These are phyloP conservation scores for Cydia amplana DNA, from an alignment of 1,140 invertebrate species.

Conservation along the genomic window DNA sequence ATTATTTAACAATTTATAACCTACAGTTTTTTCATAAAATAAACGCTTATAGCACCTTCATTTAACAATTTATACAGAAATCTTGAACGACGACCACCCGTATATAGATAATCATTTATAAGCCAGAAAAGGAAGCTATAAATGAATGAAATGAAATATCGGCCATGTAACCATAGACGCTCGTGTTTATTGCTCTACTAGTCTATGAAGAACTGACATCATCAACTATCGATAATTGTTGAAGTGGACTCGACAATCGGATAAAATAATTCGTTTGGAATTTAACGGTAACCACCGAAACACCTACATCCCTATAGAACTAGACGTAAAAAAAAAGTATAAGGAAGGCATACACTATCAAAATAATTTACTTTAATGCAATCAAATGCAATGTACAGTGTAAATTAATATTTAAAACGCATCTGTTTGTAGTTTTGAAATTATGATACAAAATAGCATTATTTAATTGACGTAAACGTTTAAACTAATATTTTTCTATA, in stretches of 20 bases:
- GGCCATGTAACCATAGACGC: conserved; percentile 62
- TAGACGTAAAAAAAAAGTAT: neutral
- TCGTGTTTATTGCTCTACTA: conserved; percentile 22
- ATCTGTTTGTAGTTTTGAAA: too few species aligned
- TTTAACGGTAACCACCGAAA: neutral
- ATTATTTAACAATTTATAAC: conserved; percentile 84
- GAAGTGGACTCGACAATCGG: neutral
- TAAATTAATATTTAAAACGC: too few species aligned
- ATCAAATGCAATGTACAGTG: too few species aligned
- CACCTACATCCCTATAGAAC: neutral
- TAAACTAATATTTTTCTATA: too few species aligned
- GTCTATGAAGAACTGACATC: conserved; percentile 26
- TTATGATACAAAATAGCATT: too few species aligned
- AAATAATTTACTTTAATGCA: too few species aligned
- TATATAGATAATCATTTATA: conserved; percentile 68
- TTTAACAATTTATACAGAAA: conserved; percentile 76
- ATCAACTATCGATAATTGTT: conserved; percentile 25
- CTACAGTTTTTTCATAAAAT: conserved; percentile 78
- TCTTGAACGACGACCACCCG: conserved; percentile 72
- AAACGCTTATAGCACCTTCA: conserved; percentile 78
- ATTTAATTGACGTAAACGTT: too few species aligned
- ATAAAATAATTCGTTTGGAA: neutral
- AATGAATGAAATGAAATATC: conserved; percentile 73
- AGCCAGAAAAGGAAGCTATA: conserved; percentile 71
- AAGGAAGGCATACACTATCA: neutral